phyloP scores from a whole-genome alignment of 2,113 vertebrate genomes.

The Columbina picui region DNA sequence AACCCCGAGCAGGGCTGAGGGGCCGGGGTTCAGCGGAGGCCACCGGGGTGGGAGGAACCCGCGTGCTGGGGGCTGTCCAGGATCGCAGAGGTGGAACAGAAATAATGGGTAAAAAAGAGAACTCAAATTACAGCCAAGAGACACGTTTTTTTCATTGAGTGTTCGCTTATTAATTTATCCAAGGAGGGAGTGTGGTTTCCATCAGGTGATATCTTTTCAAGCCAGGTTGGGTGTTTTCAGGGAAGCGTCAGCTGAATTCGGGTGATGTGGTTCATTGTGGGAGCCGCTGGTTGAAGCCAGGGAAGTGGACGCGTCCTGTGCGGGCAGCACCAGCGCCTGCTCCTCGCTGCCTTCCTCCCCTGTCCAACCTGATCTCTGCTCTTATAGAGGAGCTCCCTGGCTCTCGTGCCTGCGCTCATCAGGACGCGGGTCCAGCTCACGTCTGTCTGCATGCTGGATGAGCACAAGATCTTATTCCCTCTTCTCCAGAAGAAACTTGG shows the following conservation, averaged over 20 bases:
- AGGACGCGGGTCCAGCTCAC: not conserved
- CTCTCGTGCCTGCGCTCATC: not conserved
- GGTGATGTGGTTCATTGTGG: not conserved
- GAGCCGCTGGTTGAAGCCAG: not conserved
- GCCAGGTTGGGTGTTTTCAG: not conserved
- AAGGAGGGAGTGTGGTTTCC: not conserved
- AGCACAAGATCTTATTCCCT: not conserved
- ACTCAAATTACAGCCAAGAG: not conserved
- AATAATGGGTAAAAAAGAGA: not conserved
- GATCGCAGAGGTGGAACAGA: not conserved
- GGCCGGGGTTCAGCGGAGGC: not conserved
- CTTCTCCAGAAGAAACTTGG: not conserved
- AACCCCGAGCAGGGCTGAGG: not conserved
- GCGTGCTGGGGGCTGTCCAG: not conserved
- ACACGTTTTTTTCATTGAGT: not conserved
- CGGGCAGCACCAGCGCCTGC: not conserved
- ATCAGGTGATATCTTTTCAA: not conserved
- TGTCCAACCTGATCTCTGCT: not conserved
- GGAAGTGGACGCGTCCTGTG: fast-evolving
- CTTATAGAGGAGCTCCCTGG: not conserved
- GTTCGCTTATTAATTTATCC: not conserved
- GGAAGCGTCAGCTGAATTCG: not conserved
- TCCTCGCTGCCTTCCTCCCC: not conserved
- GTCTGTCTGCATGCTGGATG: not conserved
- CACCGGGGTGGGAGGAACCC: not conserved